Base-by-base conservation (phyloP, 2,797 vertebrate species). In the Enteromius trimaculatus region DNA sequence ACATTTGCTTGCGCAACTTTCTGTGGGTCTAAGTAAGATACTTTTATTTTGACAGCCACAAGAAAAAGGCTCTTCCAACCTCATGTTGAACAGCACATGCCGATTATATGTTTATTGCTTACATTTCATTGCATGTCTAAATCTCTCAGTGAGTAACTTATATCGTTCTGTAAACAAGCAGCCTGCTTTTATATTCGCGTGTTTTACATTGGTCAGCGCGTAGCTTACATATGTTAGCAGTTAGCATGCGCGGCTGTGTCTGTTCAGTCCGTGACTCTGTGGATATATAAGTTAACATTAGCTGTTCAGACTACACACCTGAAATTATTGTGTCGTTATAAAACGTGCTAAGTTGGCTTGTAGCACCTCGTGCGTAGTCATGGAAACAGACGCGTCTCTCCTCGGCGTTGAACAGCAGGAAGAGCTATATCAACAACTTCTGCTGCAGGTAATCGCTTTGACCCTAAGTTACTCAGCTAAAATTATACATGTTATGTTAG, bases 341-440 rank as follows among this genome's bases (percentile, higher is more conserved):
- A 62, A 62, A 62, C 62, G 5, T 42, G 17, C 8, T 77, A 9
- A 58, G 47, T 55, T 31, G 31, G 19, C 14, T 16, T 70, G 2
- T 60, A 8, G 23, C 21, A 1, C 5, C 19, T 19, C 3, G 14
- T 47, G 31, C 31, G 74, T 87, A 74, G 79, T 49, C 69, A 87
- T 87, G 86, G 86, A 84, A 64, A 84, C 86, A 14, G 86, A 87
- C 42, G 49, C 76, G 21, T 82, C 83, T 44, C 80, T 87, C 34
- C 80, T 87, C 11, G 21, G 4, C 34, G 66, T 68, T 64, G 86
- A 87, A 53, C 64, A 51, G 44, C 76, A 80, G 13, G 80, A 84
- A 5, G 80, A 87, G 37, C 80, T 87, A 11, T 87, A 85, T 76
- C 85, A 87, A 66, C 70, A 85, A 42, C 83, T 86, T 29, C 3